Base-by-base conservation (phyloP, 2,888 invertebrate genomes). In the Pachydiplax longipennis region DNA sequence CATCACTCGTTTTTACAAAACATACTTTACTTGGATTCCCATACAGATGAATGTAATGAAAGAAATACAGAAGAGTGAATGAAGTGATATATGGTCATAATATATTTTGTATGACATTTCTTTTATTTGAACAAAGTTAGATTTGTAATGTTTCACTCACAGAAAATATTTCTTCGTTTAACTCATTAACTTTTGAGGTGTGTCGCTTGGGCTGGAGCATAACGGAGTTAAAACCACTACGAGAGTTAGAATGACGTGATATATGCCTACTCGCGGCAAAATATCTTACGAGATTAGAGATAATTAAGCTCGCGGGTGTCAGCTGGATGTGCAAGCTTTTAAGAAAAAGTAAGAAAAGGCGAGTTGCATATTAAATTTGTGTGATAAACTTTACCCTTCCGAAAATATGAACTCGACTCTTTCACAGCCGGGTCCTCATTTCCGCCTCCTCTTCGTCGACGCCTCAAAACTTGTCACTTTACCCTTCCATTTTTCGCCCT, bases 401-500 rank as follows among this genome's bases (percentile, higher is more conserved):
- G 61, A 87, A 87, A 87, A 87, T 87, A 87, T 87, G 87, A 87
- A 87, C 87, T 87, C 87, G n/a, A 65, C 53, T 87, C 87, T 61
- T 87, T 61, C 81, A 18, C 44, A 15, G 81, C 81, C 81, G 22
- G 22, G 18, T 4, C 40, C 81, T 81, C 81, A 37, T 81, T 81
- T 44, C 22, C 81, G 4, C 37, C 80, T 80, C 80, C 31, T 37
- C 80, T 13, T 80, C 80, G 25, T 10, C 58, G 83, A 22, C 58
- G 58, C 58, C 87, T 87, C 87, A 87, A 87, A 87, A 87, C 87
- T 87, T 87, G 87, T 87, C 87, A 87, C 87, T 87, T 87, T 87
- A 87, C 87, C 83, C 83, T 83, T 83, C 83, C 87, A 87, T 87
- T 87, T 87, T 87, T 87, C 87, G 40, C 37, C 87, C 87, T 87